phyloP scores from a whole-genome alignment of 2,888 invertebrate genomes.

The Doris montereyensis region DNA sequence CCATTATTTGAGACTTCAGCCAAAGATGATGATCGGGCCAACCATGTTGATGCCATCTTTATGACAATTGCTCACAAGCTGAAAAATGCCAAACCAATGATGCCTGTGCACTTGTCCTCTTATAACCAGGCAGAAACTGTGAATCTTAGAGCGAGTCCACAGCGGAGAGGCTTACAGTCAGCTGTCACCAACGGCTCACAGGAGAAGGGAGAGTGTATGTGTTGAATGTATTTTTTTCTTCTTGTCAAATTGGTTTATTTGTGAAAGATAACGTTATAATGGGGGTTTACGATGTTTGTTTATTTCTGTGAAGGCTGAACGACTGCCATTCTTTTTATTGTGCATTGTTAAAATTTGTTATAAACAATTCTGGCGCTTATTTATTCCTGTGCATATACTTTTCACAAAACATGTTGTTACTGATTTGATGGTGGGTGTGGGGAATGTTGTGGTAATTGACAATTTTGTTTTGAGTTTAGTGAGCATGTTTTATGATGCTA shows the following conservation, averaged over 20 bases:
- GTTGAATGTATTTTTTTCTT: slow-evolving; percentile 45
- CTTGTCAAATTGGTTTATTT: not conserved
- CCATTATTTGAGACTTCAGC: slow-evolving; percentile 89
- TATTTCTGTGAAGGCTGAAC: too few species aligned
- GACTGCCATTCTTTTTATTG: too few species aligned
- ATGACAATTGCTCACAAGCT: slow-evolving; percentile 87
- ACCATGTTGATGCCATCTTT: slow-evolving; percentile 87
- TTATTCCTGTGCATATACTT: too few species aligned
- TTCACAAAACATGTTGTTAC: too few species aligned
- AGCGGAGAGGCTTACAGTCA: slow-evolving; percentile 55
- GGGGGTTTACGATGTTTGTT: too few species aligned
- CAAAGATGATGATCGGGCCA: slow-evolving; percentile 81
- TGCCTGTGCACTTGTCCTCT: slow-evolving; percentile 68
- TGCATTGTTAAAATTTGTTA: too few species aligned
- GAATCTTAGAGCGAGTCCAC: slow-evolving; percentile 55
- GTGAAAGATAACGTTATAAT: too few species aligned
- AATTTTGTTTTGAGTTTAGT: too few species aligned
- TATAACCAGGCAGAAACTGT: slow-evolving; percentile 50
- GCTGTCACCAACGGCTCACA: slow-evolving; percentile 43
- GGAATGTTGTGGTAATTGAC: too few species aligned
- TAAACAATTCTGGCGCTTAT: too few species aligned
- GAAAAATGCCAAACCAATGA: slow-evolving; percentile 78
- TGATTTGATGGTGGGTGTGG: too few species aligned
- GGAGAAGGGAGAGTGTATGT: slow-evolving; percentile 58
- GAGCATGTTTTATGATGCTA: too few species aligned